phyloP scores from a whole-genome alignment of 2,888 invertebrate species.

The Agrilus mali region DNA sequence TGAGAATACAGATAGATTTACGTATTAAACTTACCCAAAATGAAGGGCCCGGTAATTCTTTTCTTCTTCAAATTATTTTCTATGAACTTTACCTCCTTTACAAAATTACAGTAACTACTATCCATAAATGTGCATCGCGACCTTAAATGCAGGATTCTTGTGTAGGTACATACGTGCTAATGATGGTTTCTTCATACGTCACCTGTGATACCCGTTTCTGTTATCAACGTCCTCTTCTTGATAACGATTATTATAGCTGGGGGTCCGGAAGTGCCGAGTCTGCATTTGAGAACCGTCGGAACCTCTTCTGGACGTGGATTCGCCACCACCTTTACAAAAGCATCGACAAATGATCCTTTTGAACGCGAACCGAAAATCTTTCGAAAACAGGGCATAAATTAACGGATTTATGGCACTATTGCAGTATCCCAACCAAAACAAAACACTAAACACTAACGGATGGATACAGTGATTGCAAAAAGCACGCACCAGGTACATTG shows the following conservation, averaged over 20 bases:
- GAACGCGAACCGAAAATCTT: conserved; percentile 91
- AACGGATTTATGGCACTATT: conserved; percentile 93
- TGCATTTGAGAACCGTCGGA: conserved; percentile 43
- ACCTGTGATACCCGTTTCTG: conserved; percentile 41
- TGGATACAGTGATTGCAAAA: conserved; percentile 80
- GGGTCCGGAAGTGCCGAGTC: conserved; percentile 38
- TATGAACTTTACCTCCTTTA: background rate
- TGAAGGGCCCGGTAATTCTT: too few relatives aligned
- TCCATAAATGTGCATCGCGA: conserved; percentile 31
- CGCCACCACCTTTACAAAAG: conserved; percentile 47
- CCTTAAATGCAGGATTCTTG: conserved; percentile 27
- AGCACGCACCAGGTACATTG: conserved; percentile 81
- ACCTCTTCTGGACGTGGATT: conserved; percentile 37
- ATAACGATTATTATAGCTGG: conserved; percentile 43
- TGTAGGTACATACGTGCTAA: conserved; percentile 24
- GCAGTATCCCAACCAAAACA: conserved; percentile 96
- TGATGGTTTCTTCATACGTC: conserved; percentile 32
- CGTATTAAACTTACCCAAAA: background rate
- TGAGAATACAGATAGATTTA: background rate
- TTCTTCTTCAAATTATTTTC: background rate
- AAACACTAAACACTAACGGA: conserved; percentile 73
- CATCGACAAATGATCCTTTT: conserved; percentile 83
- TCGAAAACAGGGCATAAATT: conserved; percentile 89
- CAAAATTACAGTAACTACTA: conserved; percentile 18
- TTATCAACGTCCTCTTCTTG: conserved; percentile 44